phyloP scores from a whole-genome alignment of 2,797 vertebrate genomes.

The Sebastes hubbsi region DNA sequence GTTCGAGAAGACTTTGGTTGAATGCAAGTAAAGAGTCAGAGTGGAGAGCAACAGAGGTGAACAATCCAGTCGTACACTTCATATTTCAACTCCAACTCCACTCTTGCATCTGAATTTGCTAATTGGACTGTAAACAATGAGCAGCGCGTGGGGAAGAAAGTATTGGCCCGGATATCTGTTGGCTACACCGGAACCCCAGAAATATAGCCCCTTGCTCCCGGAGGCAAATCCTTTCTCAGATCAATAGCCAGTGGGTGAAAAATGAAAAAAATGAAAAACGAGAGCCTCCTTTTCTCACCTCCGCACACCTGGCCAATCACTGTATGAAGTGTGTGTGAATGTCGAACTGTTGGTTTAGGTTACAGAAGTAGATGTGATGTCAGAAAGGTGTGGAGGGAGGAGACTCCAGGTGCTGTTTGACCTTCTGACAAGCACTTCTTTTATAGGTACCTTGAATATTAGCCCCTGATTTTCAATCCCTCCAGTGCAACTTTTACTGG shows the following conservation, averaged over 20 bases:
- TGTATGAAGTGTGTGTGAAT: not conserved
- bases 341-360: not conserved
- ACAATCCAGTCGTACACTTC: not conserved
- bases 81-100: no score
- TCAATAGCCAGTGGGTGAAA: not conserved
- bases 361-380: not conserved
- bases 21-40: not conserved
- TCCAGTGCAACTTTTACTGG: not conserved
- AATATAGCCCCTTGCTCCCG: not conserved
- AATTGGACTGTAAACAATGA: not conserved
- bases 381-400: not conserved
- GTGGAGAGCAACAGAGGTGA: not conserved
- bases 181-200: not conserved
- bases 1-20: not conserved
- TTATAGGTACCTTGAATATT: not conserved
- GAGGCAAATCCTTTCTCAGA: not conserved
- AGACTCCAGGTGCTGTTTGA: not conserved
- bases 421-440: not conserved
- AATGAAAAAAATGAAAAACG: not conserved
- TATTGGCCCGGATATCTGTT: not conserved
- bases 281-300: not conserved
- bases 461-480: not conserved
- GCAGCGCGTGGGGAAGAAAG: not conserved
- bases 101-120: not conserved
- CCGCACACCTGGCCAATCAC: not conserved